Conservation (phyloP, 2,113 vertebrate genomes). For the Xiphophorus hellerii region DNA sequence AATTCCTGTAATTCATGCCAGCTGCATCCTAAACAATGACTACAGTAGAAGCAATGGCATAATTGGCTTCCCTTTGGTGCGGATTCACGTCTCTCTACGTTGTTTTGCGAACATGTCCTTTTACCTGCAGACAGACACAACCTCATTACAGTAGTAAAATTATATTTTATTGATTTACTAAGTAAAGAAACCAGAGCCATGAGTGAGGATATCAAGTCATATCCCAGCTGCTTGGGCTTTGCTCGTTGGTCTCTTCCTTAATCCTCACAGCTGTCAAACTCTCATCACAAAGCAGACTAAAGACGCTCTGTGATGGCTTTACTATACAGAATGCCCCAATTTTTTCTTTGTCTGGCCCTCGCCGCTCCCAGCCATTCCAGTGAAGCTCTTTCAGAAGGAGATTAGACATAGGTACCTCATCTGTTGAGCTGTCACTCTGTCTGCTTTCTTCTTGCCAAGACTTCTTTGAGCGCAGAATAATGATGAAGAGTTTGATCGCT, state of each 20-base stretch:
- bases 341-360: constrained; percentile 63
- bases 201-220: constrained; percentile 70
- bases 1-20: background rate
- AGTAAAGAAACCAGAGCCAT: constrained; percentile 58
- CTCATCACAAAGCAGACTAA: constrained; percentile 60
- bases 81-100: constrained; percentile 7
- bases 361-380: constrained; percentile 53
- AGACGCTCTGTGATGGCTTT: constrained; percentile 58
- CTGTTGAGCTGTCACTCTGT: constrained; percentile 69
- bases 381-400: constrained; percentile 65
- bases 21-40: background rate
- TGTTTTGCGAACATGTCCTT: constrained; percentile 21
- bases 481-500: constrained; percentile 36
- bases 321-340: constrained; percentile 68
- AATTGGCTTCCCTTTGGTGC: too few relatives aligned
- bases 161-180: constrained; percentile 70
- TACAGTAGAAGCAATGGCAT: background rate
- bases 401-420: constrained; percentile 75
- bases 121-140: constrained; percentile 14
- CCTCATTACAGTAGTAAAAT: constrained; percentile 47
- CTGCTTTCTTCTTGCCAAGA: constrained; percentile 46
- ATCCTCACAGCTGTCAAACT: constrained; percentile 75
- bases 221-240: constrained; percentile 66
- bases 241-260: constrained; percentile 66
- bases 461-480: constrained; percentile 21